Evolutionary conservation across 2,797 vertebrate species (phyloP).

Genomic region (Columba guinea): DNA sequence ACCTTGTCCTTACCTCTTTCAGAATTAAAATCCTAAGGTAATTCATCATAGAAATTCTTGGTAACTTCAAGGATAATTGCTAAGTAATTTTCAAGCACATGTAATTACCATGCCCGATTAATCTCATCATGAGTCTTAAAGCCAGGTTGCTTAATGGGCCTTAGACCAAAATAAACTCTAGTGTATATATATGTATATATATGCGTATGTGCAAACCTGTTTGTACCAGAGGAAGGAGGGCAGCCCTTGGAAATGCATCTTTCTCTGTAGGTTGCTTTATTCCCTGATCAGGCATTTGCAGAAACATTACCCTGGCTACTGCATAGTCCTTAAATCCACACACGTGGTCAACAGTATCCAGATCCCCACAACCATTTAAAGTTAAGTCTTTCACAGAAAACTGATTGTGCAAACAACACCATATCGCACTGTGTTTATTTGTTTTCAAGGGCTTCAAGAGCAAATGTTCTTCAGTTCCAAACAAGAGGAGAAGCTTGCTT

Average conservation of each 20-base stretch:
- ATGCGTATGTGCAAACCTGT: neutral
- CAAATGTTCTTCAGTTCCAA: constrained; percentile 17
- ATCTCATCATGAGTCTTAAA: constrained; percentile 39
- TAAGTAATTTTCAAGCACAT: constrained; percentile 1
- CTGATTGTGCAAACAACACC: neutral
- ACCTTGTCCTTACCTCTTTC: constrained; percentile 12
- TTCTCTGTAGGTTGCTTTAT: neutral
- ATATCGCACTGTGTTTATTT: neutral
- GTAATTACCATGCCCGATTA: constrained; percentile 10
- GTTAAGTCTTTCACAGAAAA: constrained; percentile 12
- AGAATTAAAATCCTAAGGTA: constrained; percentile 18
- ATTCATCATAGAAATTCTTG: constrained; percentile 41
- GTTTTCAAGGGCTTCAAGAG: constrained; percentile 36
- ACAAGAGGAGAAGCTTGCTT: constrained; percentile 16
- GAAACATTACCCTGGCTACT: neutral
- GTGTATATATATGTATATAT: neutral
- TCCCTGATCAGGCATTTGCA: neutral
- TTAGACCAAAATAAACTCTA: neutral
- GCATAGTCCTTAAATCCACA: neutral
- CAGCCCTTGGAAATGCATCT: neutral
- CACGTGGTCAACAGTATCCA: neutral
- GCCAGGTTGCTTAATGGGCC: constrained; percentile 1
- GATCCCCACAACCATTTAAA: neutral
- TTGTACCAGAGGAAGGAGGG: neutral
- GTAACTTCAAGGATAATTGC: constrained; percentile 36